phyloP scores from a whole-genome alignment of 53 echinoderm and acorn worm species.

The Mesocentrotus franciscanus region DNA sequence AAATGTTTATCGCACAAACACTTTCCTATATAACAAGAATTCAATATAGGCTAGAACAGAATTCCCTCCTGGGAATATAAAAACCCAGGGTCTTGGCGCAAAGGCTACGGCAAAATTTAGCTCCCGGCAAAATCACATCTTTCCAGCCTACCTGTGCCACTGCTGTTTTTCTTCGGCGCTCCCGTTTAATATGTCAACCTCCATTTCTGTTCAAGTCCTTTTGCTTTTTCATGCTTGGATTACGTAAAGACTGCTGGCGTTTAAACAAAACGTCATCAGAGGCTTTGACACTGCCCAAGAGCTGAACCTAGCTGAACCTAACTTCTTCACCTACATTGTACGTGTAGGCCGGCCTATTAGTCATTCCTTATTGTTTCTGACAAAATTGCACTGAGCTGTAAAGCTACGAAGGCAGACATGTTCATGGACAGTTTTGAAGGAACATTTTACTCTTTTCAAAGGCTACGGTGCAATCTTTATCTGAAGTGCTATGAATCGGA shows the following conservation, averaged over 20 bases:
- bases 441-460: too few species aligned
- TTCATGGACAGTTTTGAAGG: background rate
- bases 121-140: background rate
- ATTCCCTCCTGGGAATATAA: background rate
- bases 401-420: too few species aligned
- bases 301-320: background rate
- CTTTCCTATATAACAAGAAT: too few species aligned
- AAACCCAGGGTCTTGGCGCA: background rate
- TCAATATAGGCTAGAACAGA: too few species aligned
- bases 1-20: too few species aligned
- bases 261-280: background rate
- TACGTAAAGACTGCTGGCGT: slow-evolving; percentile 35
- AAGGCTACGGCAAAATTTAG: background rate
- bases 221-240: slow-evolving; percentile 30
- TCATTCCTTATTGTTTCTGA: background rate
- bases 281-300: background rate
- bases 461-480: background rate
- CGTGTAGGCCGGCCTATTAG: background rate
- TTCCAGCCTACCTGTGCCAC: background rate
- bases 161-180: slow-evolving; percentile 9
- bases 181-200: slow-evolving; percentile 20
- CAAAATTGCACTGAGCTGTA: background rate
- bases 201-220: slow-evolving; percentile 21
- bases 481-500: background rate
- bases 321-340: background rate